phyloP scores from a whole-genome alignment of 53 echinoderm and acorn worm genomes.

The Holothuria leucospilota region DNA sequence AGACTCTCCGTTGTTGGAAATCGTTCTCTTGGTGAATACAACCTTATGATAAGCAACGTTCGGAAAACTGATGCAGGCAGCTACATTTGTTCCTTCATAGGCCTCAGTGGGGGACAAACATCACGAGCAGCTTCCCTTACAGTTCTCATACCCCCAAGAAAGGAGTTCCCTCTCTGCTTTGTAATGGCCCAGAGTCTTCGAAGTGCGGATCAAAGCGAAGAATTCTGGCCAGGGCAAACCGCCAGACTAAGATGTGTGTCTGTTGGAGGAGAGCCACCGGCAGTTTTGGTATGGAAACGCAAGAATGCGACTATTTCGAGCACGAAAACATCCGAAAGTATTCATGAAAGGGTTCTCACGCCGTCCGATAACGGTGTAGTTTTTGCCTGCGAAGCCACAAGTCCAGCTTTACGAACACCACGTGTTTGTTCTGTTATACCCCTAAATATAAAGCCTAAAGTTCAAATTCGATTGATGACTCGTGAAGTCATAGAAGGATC shows the following conservation, averaged over 20 bases:
- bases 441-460: conserved; percentile 81
- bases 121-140: conserved; percentile 73
- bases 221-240: conserved; percentile 84
- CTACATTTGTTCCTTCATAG: conserved; percentile 79
- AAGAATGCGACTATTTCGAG: conserved; percentile 72
- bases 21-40: conserved; percentile 71
- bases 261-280: conserved; percentile 84
- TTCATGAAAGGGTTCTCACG: conserved; percentile 75
- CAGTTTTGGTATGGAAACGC: conserved; percentile 82
- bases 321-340: conserved; percentile 65
- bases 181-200: conserved; percentile 62
- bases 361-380: conserved; percentile 92
- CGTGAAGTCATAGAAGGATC: conserved; percentile 72
- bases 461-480: conserved; percentile 74
- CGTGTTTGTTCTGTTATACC: conserved; percentile 77
- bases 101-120: conserved; percentile 66
- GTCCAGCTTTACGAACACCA: conserved; percentile 80
- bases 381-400: conserved; percentile 84
- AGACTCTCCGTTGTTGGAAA: conserved; percentile 83
- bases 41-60: conserved; percentile 75
- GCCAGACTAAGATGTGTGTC: conserved; percentile 81
- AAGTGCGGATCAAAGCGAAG: conserved; percentile 43
- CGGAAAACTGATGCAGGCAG: conserved; percentile 72
- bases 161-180: conserved; percentile 75
- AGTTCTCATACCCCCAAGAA: conserved; percentile 78